phyloP scores from a whole-genome alignment of 2,888 invertebrate genomes.

The Leptopterna dolabrata region DNA sequence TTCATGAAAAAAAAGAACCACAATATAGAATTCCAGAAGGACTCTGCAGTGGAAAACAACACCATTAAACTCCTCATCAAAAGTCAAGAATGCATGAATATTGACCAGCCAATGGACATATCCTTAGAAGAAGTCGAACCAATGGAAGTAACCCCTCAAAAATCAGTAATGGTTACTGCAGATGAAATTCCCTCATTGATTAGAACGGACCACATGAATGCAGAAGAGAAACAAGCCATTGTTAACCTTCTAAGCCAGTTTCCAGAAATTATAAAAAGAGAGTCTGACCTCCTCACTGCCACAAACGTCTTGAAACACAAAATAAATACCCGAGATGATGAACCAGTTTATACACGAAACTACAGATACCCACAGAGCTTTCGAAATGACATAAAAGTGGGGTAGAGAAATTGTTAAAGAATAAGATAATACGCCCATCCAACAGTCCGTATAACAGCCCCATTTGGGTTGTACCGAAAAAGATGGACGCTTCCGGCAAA shows the following conservation, averaged over 20 bases:
- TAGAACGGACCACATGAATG: constrained; percentile 43
- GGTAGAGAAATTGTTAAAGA: constrained; percentile 42
- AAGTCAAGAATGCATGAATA: not conserved
- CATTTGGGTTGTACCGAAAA: constrained; percentile 52
- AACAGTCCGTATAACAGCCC: constrained; percentile 44
- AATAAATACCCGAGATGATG: constrained; percentile 52
- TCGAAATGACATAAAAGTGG: constrained; percentile 34
- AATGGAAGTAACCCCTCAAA: no score
- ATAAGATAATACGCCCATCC: constrained; percentile 47
- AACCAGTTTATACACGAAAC: constrained; percentile 46
- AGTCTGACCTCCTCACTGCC: not conserved
- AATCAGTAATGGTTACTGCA: no score
- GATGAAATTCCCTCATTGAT: no score
- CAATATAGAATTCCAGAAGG: not conserved
- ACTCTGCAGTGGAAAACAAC: not conserved
- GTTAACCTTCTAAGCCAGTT: not conserved
- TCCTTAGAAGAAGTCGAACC: no score
- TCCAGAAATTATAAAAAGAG: constrained; percentile 48
- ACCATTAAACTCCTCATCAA: not conserved
- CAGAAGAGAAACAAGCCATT: constrained; percentile 27
- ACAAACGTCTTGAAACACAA: constrained; percentile 51
- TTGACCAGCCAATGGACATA: not conserved
- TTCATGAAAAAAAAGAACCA: not conserved
- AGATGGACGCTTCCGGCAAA: constrained; percentile 40
- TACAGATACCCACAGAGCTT: constrained; percentile 51